Conservation (phyloP, 64 coral and sea anemone genomes). For the Orbicella faveolata region DNA sequence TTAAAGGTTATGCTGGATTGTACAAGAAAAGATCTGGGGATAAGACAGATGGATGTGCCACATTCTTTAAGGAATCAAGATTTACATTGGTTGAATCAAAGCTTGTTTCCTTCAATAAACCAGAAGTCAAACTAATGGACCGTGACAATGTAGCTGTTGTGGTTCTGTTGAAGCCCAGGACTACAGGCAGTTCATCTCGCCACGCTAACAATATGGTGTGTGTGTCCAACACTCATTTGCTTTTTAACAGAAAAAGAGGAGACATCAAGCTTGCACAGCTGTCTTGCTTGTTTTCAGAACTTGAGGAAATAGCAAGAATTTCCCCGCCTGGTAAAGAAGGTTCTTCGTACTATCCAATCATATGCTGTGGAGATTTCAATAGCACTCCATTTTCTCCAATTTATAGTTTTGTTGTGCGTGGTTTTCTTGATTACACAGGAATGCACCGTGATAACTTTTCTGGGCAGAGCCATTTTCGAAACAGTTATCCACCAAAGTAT, state of each 20-base stretch:
- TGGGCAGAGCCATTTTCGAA: constrained; percentile 57
- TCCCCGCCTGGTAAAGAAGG: constrained; percentile 4
- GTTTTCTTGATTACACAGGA: constrained; percentile 66
- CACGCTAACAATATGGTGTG: constrained; percentile 44
- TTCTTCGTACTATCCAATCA: constrained; percentile 37
- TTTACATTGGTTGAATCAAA: constrained; percentile 64
- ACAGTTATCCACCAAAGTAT: not conserved
- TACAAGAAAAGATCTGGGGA: constrained; percentile 91
- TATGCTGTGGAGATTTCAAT: constrained; percentile 94
- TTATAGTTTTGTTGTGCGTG: constrained; percentile 61
- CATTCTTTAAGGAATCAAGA: constrained; percentile 70
- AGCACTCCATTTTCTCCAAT: constrained; percentile 76
- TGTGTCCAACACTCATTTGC: constrained; percentile 88
- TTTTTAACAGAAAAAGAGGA: constrained; percentile 91
- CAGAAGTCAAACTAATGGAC: constrained; percentile 63
- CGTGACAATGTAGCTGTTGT: constrained; percentile 84
- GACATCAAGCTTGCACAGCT: constrained; percentile 90
- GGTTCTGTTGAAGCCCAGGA: constrained; percentile 53
- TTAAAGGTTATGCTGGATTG: constrained; percentile 68
- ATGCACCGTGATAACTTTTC: constrained; percentile 70
- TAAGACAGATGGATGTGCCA: constrained; percentile 90
- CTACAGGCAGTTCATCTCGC: not conserved
- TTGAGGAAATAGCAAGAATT: constrained; percentile 46
- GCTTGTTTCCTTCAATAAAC: constrained; percentile 63
- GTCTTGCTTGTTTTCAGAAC: constrained; percentile 80